phyloP scores from a whole-genome alignment of 2,113 vertebrate species.

The Sturnira hondurensis region DNA sequence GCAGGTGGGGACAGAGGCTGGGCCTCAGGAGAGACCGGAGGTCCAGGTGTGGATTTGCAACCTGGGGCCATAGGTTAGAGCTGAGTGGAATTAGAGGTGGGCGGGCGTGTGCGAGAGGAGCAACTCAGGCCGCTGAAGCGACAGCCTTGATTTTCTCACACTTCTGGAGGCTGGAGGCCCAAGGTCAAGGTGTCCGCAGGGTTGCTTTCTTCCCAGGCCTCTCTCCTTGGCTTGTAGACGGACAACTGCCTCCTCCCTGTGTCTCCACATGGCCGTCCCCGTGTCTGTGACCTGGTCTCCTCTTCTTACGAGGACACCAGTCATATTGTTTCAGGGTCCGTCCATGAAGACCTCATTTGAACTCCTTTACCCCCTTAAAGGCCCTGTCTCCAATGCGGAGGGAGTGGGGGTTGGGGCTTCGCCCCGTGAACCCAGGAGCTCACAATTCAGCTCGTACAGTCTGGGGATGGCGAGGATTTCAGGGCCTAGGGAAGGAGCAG shows the following conservation, averaged over 20 bases:
- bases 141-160: background rate
- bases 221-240: too few species aligned
- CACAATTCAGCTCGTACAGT: background rate
- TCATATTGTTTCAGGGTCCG: background rate
- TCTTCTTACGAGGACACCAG: background rate
- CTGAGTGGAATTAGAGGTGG: background rate
- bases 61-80: fast-evolving
- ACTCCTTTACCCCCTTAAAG: background rate
- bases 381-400: background rate
- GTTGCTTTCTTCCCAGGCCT: background rate
- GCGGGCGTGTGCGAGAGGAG: fast-evolving
- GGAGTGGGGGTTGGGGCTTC: background rate
- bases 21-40: background rate
- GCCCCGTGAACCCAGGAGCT: fast-evolving
- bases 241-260: too few species aligned
- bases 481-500: background rate
- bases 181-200: background rate
- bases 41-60: background rate
- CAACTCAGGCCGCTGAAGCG: background rate
- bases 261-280: too few species aligned
- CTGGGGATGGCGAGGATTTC: background rate
- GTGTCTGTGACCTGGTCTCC: background rate
- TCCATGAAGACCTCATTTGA: background rate
- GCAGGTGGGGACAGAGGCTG: too few species aligned
- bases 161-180: background rate